These are phyloP conservation scores for Andrena dorsata DNA, from an alignment of 2,888 invertebrate species.

Conservation along the genomic window DNA sequence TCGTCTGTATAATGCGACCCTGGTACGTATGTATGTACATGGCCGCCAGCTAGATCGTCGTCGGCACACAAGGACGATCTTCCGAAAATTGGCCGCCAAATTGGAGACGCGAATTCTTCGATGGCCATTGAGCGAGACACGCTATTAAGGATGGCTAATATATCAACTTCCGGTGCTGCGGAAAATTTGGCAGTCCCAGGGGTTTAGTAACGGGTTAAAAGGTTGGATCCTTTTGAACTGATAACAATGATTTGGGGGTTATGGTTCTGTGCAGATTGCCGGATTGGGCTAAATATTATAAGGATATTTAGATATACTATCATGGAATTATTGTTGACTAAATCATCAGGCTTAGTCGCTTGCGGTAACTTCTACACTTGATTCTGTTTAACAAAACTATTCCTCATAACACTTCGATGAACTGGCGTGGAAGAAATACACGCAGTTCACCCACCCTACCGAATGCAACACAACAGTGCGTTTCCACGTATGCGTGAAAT, in stretches of 20 bases:
- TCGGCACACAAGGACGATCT: slow-evolving; percentile 56
- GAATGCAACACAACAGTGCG: slow-evolving; percentile 64
- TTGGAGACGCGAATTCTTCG: slow-evolving; percentile 41
- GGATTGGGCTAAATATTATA: not conserved
- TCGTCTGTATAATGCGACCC: slow-evolving; percentile 73
- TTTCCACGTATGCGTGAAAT: slow-evolving; percentile 76
- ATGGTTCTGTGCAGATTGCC: not conserved
- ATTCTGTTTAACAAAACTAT: too few species aligned
- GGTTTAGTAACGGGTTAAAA: not conserved
- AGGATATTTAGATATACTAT: not conserved
- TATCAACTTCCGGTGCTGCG: not conserved
- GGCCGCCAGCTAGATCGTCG: slow-evolving; percentile 38
- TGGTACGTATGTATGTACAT: slow-evolving; percentile 51
- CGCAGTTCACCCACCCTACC: slow-evolving; percentile 55
- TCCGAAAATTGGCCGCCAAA: slow-evolving; percentile 55
- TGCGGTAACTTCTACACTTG: too few species aligned
- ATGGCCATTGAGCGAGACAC: slow-evolving; percentile 20
- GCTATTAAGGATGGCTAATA: slow-evolving; percentile 26
- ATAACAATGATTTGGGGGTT: not conserved
- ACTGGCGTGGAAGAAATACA: slow-evolving; percentile 50
- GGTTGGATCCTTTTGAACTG: not conserved
- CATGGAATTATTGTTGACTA: not conserved
- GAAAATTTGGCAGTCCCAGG: not conserved
- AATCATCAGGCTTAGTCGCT: not conserved
- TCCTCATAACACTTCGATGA: slow-evolving; percentile 41